Evolutionary conservation across 2,888 invertebrate species (phyloP).

Genomic region (Nomada lathburiana): DNA sequence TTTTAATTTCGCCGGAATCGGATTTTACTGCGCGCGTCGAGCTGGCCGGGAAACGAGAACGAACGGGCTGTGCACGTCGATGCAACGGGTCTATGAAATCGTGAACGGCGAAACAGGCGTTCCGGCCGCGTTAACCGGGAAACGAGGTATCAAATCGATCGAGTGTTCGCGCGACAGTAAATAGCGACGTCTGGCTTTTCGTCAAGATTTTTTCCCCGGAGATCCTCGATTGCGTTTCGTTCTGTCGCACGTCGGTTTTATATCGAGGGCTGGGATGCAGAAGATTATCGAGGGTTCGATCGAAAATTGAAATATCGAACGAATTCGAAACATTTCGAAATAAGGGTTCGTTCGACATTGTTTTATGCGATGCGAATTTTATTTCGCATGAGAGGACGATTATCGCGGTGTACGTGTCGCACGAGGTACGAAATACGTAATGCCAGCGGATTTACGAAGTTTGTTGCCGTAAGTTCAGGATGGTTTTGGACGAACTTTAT

Average conservation of each 20-base stretch:
- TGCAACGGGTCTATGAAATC: constrained; percentile 15
- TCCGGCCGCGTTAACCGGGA: constrained; percentile 12
- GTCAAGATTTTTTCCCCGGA: too few relatives aligned
- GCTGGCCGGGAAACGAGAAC: constrained; percentile 7
- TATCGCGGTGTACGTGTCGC: too few relatives aligned
- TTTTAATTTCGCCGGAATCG: constrained; percentile 32
- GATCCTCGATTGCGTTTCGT: too few relatives aligned
- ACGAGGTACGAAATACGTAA: too few relatives aligned
- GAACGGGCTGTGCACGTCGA: background rate
- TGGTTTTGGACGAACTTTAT: too few relatives aligned
- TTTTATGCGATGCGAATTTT: background rate
- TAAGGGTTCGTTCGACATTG: background rate
- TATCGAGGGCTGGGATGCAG: too few relatives aligned
- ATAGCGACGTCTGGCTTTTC: background rate
- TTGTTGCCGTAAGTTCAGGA: too few relatives aligned
- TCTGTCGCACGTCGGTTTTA: too few relatives aligned
- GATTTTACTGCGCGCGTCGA: constrained; percentile 31
- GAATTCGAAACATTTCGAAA: constrained; percentile 19
- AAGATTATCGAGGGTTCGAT: too few relatives aligned
- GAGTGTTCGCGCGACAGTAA: too few relatives aligned
- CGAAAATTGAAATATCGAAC: constrained; percentile 5
- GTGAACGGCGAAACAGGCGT: constrained; percentile 10
- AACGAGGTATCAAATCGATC: background rate
- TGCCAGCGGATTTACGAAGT: too few relatives aligned
- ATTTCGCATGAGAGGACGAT: background rate